A percentile compares a stretch with the other conserved stretches of the same genome.
Conservation (phyloP, 2,888 invertebrate species). For the Itoplectis maculator region DNA sequence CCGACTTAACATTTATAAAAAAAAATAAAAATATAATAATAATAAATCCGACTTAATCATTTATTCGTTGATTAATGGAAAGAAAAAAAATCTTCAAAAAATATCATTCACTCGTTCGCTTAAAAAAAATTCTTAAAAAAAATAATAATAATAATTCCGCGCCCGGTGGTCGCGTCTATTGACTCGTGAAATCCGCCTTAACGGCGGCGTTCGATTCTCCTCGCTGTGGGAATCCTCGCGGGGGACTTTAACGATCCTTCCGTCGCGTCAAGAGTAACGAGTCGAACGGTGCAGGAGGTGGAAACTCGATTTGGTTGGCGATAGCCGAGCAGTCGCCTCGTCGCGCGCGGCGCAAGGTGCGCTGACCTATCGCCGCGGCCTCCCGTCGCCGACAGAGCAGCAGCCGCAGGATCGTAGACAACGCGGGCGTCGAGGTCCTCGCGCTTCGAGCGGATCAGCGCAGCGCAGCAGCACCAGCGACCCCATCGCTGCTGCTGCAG, state of each 20-base stretch:
- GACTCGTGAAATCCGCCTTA: slow-evolving; percentile 10
- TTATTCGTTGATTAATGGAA: neutral
- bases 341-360: slow-evolving; percentile 76
- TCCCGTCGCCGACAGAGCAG: slow-evolving; percentile 71
- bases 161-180: neutral
- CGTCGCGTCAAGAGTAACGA: slow-evolving; percentile 28
- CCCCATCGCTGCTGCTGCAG: slow-evolving; percentile 35
- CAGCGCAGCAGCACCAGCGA: slow-evolving; percentile 26
- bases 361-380: slow-evolving; percentile 76
- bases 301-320: slow-evolving; percentile 39
- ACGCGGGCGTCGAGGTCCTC: too few species aligned
- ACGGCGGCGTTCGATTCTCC: neutral
- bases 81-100: neutral
- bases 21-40: too few species aligned
- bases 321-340: slow-evolving; percentile 54
- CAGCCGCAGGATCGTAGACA: slow-evolving; percentile 5
- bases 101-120: too few species aligned
- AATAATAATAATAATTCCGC: neutral
- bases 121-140: too few species aligned
- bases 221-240: neutral
- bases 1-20: too few species aligned
- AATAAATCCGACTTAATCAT: too few species aligned
- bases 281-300: slow-evolving; percentile 29
- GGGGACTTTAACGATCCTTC: slow-evolving; percentile 17
- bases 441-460: slow-evolving; percentile 20